Evolutionary conservation across 1,140 invertebrate species (phyloP).

Genomic region (Portunus trituberculatus): DNA sequence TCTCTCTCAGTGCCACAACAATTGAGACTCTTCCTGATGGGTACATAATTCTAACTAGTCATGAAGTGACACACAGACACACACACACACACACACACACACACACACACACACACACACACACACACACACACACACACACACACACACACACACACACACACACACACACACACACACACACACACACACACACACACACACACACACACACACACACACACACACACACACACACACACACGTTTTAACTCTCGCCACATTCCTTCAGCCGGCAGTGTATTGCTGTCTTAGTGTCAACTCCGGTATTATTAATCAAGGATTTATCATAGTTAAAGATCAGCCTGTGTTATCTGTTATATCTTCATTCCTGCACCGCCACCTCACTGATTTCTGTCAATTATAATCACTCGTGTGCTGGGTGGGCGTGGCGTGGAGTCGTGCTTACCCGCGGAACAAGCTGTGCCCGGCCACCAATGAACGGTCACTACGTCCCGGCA

Average conservation of each 20-base stretch:
- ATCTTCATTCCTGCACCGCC: not conserved
- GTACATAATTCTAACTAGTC: not conserved
- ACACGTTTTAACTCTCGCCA: not conserved
- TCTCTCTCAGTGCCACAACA: too few species aligned
- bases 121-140: conserved; percentile 9
- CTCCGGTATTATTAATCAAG: not conserved
- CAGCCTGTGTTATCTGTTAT: not conserved
- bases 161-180: conserved; percentile 18
- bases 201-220: conserved; percentile 38
- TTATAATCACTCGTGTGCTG: too few species aligned
- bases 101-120: conserved; percentile 27
- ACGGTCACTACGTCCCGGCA: too few species aligned
- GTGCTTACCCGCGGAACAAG: too few species aligned
- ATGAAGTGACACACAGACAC: not conserved
- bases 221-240: conserved; percentile 39
- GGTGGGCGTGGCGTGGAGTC: too few species aligned
- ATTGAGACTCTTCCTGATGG: not conserved
- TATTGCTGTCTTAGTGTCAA: not conserved
- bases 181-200: not conserved
- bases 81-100: not conserved
- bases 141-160: not conserved
- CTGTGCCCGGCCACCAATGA: too few species aligned
- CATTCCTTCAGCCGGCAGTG: not conserved
- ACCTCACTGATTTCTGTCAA: too few species aligned
- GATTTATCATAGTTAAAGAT: not conserved